A percentile compares a stretch with the other conserved stretches of the same genome.
Conservation (phyloP, 2,797 vertebrate genomes). For the Sebastolobus alascanus region DNA sequence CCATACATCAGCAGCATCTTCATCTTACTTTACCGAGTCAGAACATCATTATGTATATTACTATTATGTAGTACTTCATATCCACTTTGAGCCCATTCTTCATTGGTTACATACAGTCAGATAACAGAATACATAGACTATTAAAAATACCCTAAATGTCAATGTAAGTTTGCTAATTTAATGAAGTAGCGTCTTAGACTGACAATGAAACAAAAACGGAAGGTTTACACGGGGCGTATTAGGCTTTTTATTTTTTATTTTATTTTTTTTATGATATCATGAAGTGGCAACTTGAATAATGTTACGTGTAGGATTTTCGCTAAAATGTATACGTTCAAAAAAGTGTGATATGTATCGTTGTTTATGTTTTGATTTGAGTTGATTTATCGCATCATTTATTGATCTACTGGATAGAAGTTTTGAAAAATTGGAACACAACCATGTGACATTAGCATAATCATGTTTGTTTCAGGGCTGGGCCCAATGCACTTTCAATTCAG, state of each 20-base stretch:
- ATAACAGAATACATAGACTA: slow-evolving; percentile 17
- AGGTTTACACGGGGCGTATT: slow-evolving; percentile 57
- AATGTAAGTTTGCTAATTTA: slow-evolving; percentile 22
- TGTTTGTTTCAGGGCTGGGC: slow-evolving; percentile 78
- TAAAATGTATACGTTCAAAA: slow-evolving; percentile 29
- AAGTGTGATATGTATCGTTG: slow-evolving; percentile 46
- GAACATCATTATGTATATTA: slow-evolving; percentile 22
- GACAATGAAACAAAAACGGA: slow-evolving; percentile 26
- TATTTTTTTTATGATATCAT: slow-evolving; percentile 39
- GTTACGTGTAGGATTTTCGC: slow-evolving; percentile 49
- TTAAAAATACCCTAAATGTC: slow-evolving; percentile 8
- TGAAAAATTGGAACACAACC: slow-evolving; percentile 61
- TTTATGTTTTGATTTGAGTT: slow-evolving; percentile 28
- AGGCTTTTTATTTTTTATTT: slow-evolving; percentile 13
- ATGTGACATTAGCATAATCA: slow-evolving; percentile 84
- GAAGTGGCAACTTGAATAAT: slow-evolving; percentile 62
- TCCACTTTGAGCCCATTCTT: slow-evolving; percentile 21
- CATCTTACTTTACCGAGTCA: slow-evolving; percentile 38
- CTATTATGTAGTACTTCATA: not conserved
- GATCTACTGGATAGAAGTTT: slow-evolving; percentile 54
- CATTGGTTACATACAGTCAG: slow-evolving; percentile 24
- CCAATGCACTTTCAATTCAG: slow-evolving; percentile 77
- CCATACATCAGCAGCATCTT: slow-evolving; percentile 36
- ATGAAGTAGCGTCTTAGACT: slow-evolving; percentile 28
- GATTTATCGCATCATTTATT: slow-evolving; percentile 36